phyloP scores from a whole-genome alignment of 2,797 vertebrate species.

The Anableps anableps region DNA sequence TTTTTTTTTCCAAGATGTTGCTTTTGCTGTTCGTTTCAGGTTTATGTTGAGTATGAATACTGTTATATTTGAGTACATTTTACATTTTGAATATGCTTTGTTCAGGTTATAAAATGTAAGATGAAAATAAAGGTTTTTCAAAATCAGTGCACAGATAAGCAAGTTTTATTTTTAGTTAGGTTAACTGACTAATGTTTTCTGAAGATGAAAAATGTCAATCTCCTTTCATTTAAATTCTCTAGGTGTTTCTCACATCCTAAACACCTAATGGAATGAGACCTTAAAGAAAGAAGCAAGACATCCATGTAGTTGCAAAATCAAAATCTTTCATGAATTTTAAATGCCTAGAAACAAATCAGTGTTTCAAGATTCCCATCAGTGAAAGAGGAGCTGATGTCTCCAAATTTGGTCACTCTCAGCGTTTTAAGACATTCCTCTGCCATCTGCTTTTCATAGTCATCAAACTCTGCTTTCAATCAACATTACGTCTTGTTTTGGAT shows the following conservation, averaged over 20 bases:
- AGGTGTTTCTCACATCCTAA: not conserved
- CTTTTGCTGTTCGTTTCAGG: not conserved
- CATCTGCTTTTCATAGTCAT: constrained; percentile 75
- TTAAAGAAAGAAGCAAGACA: not conserved
- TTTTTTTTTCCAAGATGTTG: not conserved
- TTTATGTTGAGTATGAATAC: not conserved
- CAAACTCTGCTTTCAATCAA: constrained; percentile 64
- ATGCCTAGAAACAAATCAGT: constrained; percentile 3
- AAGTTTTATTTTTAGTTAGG: constrained; percentile 28
- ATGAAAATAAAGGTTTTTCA: not conserved
- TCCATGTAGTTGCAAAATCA: not conserved
- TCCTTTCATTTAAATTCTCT: constrained; percentile 55
- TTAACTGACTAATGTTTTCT: constrained; percentile 56
- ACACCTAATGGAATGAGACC: not conserved
- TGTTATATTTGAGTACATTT: not conserved
- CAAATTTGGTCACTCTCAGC: constrained; percentile 46
- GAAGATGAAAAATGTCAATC: constrained; percentile 48
- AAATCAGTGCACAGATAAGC: not conserved
- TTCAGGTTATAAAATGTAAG: not conserved
- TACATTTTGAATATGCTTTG: not conserved
- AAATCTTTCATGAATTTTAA: not conserved
- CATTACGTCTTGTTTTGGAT: constrained; percentile 44
- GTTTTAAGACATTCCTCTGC: constrained; percentile 60
- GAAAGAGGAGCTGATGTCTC: constrained; percentile 15
- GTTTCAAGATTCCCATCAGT: constrained; percentile 6